Base-by-base conservation (phyloP, 2,113 vertebrate genomes). In the Pogona vitticeps region DNA sequence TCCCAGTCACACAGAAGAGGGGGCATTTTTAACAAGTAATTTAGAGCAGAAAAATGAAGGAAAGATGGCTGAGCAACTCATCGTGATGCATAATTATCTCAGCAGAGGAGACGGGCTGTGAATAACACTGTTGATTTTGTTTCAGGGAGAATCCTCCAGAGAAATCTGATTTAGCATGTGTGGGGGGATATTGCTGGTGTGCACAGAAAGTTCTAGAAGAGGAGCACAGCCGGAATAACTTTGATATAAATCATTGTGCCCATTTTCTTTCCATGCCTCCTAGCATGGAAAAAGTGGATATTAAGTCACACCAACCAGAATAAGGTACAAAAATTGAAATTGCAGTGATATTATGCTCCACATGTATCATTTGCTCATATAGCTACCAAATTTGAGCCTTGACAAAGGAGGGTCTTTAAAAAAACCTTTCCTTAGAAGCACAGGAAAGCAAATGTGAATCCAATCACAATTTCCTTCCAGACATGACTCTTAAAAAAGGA, bases 21-120 rank as follows among this genome's bases (percentile, higher is more conserved):
- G 52, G 65, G 72, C 78, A 91, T 91, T 95, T 91, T 92, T 83
- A 94, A 91, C 82, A 93, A 90, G 90, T 86, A 93, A 93, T 95
- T 95, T 91, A 91, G 36, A 91, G 76, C 52, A 88, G 23, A n/a
- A 89, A 92, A 92, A 91, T 85, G 84, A 92, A 93, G 88, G 80
- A 88, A 91, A 88, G 76, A 84, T 73, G 72, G 88, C 13, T 86
- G 8, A 17, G 73, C 84, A 93, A 65, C 31, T 70, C 89, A 86
- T 3, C 87, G 80, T 72, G 87, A 91, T 85, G 89, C 76, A 83
- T 78, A 94, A 90, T 94, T 95, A 93, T 84, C 3, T 23, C 38
- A 86, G 86, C 0, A 1, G 92, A 95, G 88, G 68, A 93, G 90
- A 91, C 26, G 33, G 76, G 75, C 88, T 94, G 65, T 92, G 92